These are phyloP conservation scores for Panthera leo DNA, from an alignment of 2,113 vertebrate genomes.

Conservation along the genomic window DNA sequence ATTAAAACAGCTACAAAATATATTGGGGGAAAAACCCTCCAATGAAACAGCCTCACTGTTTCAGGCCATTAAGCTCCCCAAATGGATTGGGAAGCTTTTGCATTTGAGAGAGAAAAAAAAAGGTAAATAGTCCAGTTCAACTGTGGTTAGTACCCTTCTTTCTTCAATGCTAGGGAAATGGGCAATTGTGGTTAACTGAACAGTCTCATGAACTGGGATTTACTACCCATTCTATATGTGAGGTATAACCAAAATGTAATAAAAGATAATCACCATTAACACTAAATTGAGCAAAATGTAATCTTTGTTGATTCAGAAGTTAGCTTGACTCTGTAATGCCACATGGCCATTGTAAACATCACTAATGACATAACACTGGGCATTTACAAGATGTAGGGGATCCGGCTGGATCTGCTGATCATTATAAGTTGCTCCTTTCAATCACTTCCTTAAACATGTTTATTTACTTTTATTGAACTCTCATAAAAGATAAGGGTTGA, in stretches of 20 bases:
- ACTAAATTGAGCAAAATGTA: slow-evolving; percentile 54
- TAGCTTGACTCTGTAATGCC: not conserved
- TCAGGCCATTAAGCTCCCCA: not conserved
- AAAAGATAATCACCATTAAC: not conserved
- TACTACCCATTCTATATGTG: slow-evolving; percentile 10
- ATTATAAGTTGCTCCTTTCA: not conserved
- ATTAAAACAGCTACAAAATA: not conserved
- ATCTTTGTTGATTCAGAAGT: slow-evolving; percentile 49
- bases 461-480: slow-evolving; percentile 33
- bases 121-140: not conserved
- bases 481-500: not conserved
- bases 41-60: not conserved
- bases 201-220: slow-evolving; percentile 39
- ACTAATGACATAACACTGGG: not conserved
- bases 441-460: not conserved
- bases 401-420: not conserved
- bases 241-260: not conserved
- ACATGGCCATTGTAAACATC: not conserved
- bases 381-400: not conserved
- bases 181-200: not conserved
- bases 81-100: not conserved
- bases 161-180: not conserved
- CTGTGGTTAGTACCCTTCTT: not conserved
- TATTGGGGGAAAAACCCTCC: not conserved
- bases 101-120: slow-evolving; percentile 30